These are phyloP conservation scores for Sapajus apella DNA, from an alignment of 2,113 vertebrate genomes.

Conservation along the genomic window DNA sequence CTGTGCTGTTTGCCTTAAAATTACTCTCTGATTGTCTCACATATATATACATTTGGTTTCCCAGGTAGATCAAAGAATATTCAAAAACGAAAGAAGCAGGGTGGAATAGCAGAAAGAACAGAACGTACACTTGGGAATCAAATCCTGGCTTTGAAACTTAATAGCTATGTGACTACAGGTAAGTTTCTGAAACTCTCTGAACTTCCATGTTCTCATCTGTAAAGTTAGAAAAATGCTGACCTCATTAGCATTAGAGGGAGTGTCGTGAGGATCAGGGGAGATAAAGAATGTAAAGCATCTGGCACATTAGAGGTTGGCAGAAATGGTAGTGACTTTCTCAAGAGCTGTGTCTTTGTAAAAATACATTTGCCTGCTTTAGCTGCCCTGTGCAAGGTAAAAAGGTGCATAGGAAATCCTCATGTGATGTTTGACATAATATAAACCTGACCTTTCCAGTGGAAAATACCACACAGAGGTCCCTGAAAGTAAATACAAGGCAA, in stretches of 20 bases:
- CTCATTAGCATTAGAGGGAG: not conserved
- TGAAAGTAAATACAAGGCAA: not conserved
- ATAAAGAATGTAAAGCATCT: not conserved
- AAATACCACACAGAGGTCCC: not conserved
- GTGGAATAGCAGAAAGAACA: not conserved
- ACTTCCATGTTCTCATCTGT: not conserved
- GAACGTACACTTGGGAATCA: not conserved
- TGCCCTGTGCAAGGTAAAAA: not conserved
- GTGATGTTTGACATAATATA: not conserved
- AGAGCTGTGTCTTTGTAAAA: not conserved
- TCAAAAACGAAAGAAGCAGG: not conserved
- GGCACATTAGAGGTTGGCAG: not conserved
- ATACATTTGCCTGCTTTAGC: not conserved
- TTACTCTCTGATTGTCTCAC: not conserved
- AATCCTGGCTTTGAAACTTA: not conserved
- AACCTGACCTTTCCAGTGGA: not conserved
- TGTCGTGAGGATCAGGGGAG: not conserved
- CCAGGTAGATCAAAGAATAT: not conserved
- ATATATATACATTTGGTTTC: not conserved
- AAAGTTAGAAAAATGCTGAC: not conserved
- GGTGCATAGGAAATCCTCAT: not conserved
- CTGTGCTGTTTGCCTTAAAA: not conserved
- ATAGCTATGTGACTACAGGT: not conserved
- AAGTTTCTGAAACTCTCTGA: not conserved
- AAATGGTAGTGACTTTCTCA: not conserved